phyloP scores from a whole-genome alignment of 2,888 invertebrate genomes.

The Hymenopus coronatus region DNA sequence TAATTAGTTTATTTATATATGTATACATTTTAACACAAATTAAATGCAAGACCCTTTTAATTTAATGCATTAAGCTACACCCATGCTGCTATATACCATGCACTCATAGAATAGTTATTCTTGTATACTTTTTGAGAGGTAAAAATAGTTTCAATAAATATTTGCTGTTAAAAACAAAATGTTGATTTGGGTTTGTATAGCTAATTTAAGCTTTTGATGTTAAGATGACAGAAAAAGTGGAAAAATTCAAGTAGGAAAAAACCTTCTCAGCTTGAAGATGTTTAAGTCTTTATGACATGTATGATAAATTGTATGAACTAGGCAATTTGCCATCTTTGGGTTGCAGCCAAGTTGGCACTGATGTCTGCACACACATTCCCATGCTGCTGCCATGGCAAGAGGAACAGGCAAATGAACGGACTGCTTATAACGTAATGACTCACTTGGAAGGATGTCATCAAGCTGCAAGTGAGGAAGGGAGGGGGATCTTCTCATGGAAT shows the following conservation, averaged over 20 bases:
- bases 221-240: background rate
- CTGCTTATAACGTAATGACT: constrained; percentile 19
- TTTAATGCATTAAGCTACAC: no score
- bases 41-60: no score
- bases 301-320: constrained; percentile 4
- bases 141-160: no score
- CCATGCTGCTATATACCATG: no score
- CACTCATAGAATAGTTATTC: no score
- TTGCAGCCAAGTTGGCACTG: constrained; percentile 9
- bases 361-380: constrained; percentile 12
- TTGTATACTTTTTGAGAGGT: no score
- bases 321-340: constrained; percentile 1
- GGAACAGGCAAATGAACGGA: constrained; percentile 10
- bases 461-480: background rate
- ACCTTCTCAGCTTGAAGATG: background rate
- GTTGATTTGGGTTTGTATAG: background rate
- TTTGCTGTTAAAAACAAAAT: background rate
- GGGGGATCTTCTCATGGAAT: background rate
- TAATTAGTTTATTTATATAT: no score
- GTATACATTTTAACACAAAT: no score
- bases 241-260: background rate
- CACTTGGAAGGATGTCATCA: constrained; percentile 6
- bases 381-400: background rate
- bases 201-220: background rate
- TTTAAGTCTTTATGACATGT: background rate